Percentiles rank a stretch among this genome's conserved stretches.
These are phyloP conservation scores for Zaprionus kolodkinae DNA, from an alignment of 1,140 invertebrate genomes.

Conservation along the genomic window DNA sequence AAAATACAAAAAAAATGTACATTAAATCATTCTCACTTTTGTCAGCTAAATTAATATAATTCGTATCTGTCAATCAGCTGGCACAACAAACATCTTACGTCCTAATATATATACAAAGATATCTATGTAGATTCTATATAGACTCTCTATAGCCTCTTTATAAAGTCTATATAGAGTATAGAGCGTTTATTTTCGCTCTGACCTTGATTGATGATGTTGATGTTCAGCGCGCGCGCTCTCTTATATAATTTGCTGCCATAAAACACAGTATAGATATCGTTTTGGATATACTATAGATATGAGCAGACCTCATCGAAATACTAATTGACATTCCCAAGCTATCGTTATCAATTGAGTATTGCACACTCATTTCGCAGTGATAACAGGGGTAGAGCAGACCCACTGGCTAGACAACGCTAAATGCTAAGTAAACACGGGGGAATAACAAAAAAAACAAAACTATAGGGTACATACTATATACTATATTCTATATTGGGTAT, in stretches of 20 bases:
- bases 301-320: conserved; percentile 13
- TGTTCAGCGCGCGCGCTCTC: conserved; percentile 3
- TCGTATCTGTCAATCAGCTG: conserved; percentile 14
- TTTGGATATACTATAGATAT: conserved; percentile 12
- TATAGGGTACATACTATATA: conserved; percentile 5
- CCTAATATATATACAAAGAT: conserved; percentile 13
- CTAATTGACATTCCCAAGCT: conserved; percentile 5
- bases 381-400: conserved; percentile 55
- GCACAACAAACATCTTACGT: conserved; percentile 24
- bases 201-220: conserved; percentile 55
- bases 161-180: conserved; percentile 27
- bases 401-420: conserved; percentile 53
- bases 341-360: conserved; percentile 11
- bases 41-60: conserved; percentile 36
- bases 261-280: conserved; percentile 1
- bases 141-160: not conserved
- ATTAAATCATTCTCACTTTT: conserved; percentile 67
- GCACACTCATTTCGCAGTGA: conserved; percentile 50
- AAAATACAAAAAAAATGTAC: conserved; percentile 9
- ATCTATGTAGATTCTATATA: too few relatives aligned
- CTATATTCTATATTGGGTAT: conserved; percentile 8
- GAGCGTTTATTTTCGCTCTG: conserved; percentile 53
- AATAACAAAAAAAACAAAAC: conserved; percentile 35
- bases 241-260: conserved; percentile 60
- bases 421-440: conserved; percentile 28